Conservation (phyloP, 2,113 vertebrate species). For the Sturnira hondurensis region DNA sequence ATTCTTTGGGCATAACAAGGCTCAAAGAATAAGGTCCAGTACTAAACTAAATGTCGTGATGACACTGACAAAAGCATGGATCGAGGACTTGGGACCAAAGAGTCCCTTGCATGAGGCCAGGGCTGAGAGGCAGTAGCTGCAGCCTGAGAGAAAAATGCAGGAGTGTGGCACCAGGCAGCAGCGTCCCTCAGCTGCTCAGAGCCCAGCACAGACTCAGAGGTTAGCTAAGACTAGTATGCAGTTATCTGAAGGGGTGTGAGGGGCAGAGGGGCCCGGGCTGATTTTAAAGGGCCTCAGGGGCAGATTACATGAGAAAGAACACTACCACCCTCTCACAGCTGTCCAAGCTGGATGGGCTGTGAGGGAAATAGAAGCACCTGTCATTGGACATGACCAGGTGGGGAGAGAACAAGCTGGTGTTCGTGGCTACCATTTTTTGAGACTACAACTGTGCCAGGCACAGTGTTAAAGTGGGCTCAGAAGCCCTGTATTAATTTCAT, state of each 20-base stretch:
- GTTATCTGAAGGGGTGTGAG: background rate
- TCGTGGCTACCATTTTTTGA: background rate
- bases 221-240: background rate
- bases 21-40: background rate
- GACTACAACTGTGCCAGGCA: background rate
- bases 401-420: background rate
- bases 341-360: background rate
- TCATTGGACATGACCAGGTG: background rate
- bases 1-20: background rate
- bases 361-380: background rate
- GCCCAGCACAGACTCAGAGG: background rate
- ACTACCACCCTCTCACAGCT: background rate
- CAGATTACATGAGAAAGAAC: background rate
- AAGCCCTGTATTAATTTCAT: background rate
- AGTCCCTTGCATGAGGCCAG: background rate
- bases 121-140: background rate
- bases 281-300: background rate
- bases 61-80: background rate
- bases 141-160: background rate
- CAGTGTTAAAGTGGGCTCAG: background rate
- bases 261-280: background rate
- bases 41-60: background rate
- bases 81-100: background rate
- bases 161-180: background rate
- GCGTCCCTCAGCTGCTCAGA: background rate